phyloP scores from a whole-genome alignment of 2,113 vertebrate species.

The Dunckerocampus dactyliophorus region DNA sequence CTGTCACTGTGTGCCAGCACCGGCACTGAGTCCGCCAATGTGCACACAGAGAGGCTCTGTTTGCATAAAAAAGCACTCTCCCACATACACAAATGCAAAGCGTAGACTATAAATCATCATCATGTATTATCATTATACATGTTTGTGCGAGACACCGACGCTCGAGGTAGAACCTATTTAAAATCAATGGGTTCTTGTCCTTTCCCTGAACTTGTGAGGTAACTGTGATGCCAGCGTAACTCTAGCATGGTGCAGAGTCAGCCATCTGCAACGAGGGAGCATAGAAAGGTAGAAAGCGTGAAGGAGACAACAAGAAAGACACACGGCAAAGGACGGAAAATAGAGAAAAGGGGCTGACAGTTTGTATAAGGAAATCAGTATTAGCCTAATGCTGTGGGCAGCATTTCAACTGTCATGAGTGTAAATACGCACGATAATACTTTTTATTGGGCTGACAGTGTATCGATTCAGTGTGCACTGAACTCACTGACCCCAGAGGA shows the following conservation, averaged over 20 bases:
- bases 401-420: too few relatives aligned
- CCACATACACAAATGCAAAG: constrained; percentile 22
- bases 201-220: constrained; percentile 51
- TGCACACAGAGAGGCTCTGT: constrained; percentile 50
- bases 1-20: constrained; percentile 53
- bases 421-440: too few relatives aligned
- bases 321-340: constrained; percentile 3
- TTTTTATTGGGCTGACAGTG: background rate
- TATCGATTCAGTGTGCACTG: background rate
- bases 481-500: background rate
- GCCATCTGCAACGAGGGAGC: constrained; percentile 52
- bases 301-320: constrained; percentile 35
- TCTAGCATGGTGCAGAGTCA: constrained; percentile 43
- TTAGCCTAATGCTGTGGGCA: too few relatives aligned
- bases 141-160: constrained; percentile 1
- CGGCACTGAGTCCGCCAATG: constrained; percentile 26
- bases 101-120: constrained; percentile 26
- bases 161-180: constrained; percentile 13
- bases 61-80: constrained; percentile 31
- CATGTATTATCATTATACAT: background rate
- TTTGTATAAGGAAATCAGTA: background rate
- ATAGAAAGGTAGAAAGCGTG: constrained; percentile 50
- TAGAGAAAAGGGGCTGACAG: background rate
- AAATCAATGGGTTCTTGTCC: constrained; percentile 41
- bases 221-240: constrained; percentile 50